A percentile compares a stretch with the other conserved stretches of the same genome.
These are phyloP conservation scores for Heliconius hermathena DNA, from an alignment of 1,140 invertebrate species.

Conservation along the genomic window DNA sequence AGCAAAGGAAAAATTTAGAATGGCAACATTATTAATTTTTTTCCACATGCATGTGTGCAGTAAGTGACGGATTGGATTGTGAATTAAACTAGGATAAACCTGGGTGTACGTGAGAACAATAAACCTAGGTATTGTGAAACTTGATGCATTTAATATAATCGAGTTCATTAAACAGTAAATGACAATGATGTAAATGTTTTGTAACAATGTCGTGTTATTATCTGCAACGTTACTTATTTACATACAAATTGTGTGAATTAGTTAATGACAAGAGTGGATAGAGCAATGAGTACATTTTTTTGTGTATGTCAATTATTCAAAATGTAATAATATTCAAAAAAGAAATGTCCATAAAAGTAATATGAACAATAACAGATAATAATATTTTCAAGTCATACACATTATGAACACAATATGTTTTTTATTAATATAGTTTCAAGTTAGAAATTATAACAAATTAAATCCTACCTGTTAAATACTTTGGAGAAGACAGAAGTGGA, in stretches of 20 bases:
- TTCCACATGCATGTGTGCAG: conserved; percentile 30
- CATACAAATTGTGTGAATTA: conserved; percentile 1
- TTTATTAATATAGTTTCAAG: neutral
- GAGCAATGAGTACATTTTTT: neutral
- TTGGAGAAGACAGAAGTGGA: conserved; percentile 91
- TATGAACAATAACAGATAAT: neutral
- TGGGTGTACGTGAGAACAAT: conserved; percentile 9
- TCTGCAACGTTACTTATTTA: neutral
- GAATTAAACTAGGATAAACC: conserved; percentile 1
- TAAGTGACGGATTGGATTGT: neutral
- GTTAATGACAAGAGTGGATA: neutral
- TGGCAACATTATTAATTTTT: conserved; percentile 59
- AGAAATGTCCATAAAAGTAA: neutral
- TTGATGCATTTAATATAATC: neutral
- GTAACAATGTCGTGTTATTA: neutral
- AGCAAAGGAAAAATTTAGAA: conserved; percentile 75
- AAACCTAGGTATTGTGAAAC: neutral
- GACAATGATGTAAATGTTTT: neutral
- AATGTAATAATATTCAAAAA: neutral
- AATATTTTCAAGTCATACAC: neutral
- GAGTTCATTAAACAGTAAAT: conserved; percentile 1
- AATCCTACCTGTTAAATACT: conserved; percentile 91
- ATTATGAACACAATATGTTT: neutral
- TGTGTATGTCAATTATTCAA: neutral
- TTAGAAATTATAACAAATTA: neutral